Conservation (phyloP, 2,113 vertebrate genomes). For the Neotoma lepida region DNA sequence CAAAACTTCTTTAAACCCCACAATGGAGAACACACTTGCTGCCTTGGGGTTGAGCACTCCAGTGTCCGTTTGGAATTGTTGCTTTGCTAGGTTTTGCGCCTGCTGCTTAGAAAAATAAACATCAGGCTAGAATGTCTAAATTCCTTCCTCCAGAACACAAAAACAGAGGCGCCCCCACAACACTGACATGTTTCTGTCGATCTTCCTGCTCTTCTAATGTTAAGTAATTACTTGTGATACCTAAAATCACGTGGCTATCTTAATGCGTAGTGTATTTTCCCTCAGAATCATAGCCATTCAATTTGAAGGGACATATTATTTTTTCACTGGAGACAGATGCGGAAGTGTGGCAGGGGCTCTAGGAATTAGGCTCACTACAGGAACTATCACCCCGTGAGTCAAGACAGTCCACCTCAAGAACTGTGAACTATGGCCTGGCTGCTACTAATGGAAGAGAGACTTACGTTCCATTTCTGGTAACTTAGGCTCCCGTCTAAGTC, state of each 20-base stretch:
- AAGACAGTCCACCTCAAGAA: not conserved
- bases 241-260: not conserved
- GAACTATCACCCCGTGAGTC: not conserved
- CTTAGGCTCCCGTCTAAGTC: not conserved
- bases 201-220: not conserved
- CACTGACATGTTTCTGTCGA: not conserved
- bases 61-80: not conserved
- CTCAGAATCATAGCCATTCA: not conserved
- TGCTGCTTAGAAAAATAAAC: not conserved
- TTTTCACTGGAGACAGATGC: not conserved
- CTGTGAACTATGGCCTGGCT: not conserved
- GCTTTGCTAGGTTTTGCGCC: not conserved
- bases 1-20: not conserved
- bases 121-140: not conserved
- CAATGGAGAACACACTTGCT: not conserved
- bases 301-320: not conserved
- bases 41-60: no score
- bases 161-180: not conserved
- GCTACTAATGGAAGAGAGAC: not conserved
- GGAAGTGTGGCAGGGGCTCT: not conserved
- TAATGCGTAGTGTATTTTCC: not conserved
- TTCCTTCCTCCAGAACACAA: not conserved
- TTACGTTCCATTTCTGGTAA: not conserved
- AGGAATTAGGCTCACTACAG: not conserved
- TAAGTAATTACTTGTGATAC: not conserved